Evolutionary conservation across 2,888 invertebrate species (phyloP).

Genomic region (Chloroclysta siterata): DNA sequence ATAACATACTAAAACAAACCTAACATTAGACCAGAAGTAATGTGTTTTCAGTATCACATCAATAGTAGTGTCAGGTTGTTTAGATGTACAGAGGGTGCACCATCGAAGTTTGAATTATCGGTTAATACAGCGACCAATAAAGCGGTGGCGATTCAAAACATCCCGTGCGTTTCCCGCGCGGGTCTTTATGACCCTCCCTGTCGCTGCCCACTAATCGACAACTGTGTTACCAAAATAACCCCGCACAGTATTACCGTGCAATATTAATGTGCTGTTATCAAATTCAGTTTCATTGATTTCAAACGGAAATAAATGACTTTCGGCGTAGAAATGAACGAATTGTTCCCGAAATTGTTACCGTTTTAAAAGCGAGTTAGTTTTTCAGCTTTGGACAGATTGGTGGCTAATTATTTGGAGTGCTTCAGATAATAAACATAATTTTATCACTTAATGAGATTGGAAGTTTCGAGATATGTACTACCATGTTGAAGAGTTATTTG

Average conservation of each 20-base stretch:
- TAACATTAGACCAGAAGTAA: conserved; percentile 12
- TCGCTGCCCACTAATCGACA: conserved; percentile 77
- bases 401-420: background rate
- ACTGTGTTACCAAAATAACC: conserved; percentile 80
- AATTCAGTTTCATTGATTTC: conserved; percentile 32
- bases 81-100: conserved; percentile 52
- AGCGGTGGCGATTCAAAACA: conserved; percentile 81
- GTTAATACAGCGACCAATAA: conserved; percentile 78
- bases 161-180: conserved; percentile 73
- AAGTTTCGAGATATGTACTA: too few species aligned
- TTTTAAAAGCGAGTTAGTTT: background rate
- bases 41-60: conserved; percentile 37
- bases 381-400: background rate
- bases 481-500: too few species aligned
- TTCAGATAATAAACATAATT: background rate
- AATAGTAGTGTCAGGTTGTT: conserved; percentile 57
- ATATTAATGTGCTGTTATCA: conserved; percentile 48
- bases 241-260: conserved; percentile 52
- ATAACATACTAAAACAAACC: conserved; percentile 8
- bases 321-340: background rate
- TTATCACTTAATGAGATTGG: too few species aligned
- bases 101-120: conserved; percentile 76
- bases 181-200: conserved; percentile 74
- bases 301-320: conserved; percentile 22
- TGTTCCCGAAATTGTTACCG: too few species aligned